Conservation (phyloP, 2,797 vertebrate genomes). For the Thaleichthys pacificus region DNA sequence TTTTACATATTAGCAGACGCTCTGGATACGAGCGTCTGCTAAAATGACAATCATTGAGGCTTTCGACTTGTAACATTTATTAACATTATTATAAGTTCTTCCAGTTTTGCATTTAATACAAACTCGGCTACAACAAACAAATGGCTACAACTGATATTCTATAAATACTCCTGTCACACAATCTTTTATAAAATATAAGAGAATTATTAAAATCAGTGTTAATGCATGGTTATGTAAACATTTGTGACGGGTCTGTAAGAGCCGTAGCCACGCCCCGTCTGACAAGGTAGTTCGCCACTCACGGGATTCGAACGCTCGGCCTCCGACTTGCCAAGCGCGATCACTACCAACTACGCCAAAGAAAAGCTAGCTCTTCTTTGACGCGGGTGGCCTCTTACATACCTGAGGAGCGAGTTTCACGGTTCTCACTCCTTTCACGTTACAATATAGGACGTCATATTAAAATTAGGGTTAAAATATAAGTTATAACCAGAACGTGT, state of each 20-base stretch:
- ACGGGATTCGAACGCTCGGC: too few relatives aligned
- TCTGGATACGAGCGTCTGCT: too few relatives aligned
- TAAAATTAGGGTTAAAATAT: neutral
- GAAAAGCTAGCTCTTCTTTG: too few relatives aligned
- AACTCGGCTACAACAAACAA: neutral
- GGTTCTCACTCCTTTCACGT: too few relatives aligned
- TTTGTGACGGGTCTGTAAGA: too few relatives aligned
- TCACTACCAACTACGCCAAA: too few relatives aligned
- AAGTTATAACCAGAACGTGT: neutral
- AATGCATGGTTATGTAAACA: constrained; percentile 13
- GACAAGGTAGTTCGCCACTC: too few relatives aligned
- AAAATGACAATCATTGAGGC: neutral
- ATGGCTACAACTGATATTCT: constrained; percentile 4
- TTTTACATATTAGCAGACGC: neutral
- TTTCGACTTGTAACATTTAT: neutral
- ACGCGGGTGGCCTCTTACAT: too few relatives aligned
- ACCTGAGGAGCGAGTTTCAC: too few relatives aligned
- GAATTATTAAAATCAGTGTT: constrained; percentile 23
- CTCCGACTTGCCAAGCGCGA: too few relatives aligned
- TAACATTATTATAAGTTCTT: neutral
- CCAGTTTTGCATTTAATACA: neutral
- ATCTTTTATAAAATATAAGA: constrained; percentile 20
- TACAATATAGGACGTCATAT: neutral
- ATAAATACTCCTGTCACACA: constrained; percentile 19
- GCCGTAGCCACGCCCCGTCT: too few relatives aligned